Base-by-base conservation (phyloP, 2,888 invertebrate genomes). In the Chymomyza amoena region DNA sequence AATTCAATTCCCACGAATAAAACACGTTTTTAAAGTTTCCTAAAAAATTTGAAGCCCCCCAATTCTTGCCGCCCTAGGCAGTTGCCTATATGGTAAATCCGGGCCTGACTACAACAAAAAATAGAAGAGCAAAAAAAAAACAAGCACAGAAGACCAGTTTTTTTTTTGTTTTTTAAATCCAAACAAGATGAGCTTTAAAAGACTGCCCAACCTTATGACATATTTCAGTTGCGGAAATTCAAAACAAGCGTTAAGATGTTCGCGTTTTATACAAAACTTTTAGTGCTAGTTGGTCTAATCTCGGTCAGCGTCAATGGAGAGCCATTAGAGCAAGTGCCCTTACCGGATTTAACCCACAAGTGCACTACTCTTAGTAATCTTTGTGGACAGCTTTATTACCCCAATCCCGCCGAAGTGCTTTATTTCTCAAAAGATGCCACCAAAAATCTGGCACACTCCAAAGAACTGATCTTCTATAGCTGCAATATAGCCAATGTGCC, bases 401-500 rank as follows among this genome's bases (percentile, higher is more conserved):
- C 76, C 15, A 61, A 67, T 10, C 51, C 9, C 1, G 61, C 71
- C 25, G 66, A 81, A 54, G 78, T 81, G n/a, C 78, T 72, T 9
- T 66, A 50, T 66, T 79, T 81, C 9, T 52, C 64, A 7, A 57
- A 67, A 64, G 61, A 76, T 16, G 66, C 36, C 32, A 2, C 39
- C 0, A 7, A 20, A 4, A 15, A 64, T 6, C 50, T 82, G 0
- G 13, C 16, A 9, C 39, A 51, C 63, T 70, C 72, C 28, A 65
- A 69, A 9, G 60, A 54, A 5, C 56, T 81, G 16, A 70, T 74
- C 1, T 20, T 81, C 4, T 79, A 81, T 28, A 70, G 78, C 39
- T 90, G 90, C 28, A 69, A 72, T 4, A 64, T 90, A 54, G 64
- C 52, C 28, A 68, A 73, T 4, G 18, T 90, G 32, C 90, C 90